These are phyloP conservation scores for Sericinus montela DNA, from an alignment of 2,888 invertebrate species.

Conservation along the genomic window DNA sequence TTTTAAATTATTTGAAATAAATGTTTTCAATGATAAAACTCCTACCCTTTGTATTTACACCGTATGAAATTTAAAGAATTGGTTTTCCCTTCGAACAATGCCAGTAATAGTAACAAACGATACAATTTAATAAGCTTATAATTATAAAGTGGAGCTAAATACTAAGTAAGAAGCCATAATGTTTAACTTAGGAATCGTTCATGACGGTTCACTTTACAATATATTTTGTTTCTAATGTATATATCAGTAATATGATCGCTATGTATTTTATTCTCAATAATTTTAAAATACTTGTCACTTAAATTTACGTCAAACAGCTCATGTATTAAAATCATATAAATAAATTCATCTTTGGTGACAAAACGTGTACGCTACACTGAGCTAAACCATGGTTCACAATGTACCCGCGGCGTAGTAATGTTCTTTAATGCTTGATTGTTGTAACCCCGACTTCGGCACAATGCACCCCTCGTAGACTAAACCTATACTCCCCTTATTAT, in stretches of 20 bases:
- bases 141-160: slow-evolving; percentile 14
- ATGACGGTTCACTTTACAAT: background rate
- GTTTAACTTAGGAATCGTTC: background rate
- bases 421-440: slow-evolving; percentile 54
- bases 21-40: no score
- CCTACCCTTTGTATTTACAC: no score
- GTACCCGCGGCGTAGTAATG: slow-evolving; percentile 44
- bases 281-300: slow-evolving; percentile 39
- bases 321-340: slow-evolving; percentile 55
- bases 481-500: slow-evolving; percentile 65
- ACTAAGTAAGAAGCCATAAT: slow-evolving; percentile 12
- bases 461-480: slow-evolving; percentile 41
- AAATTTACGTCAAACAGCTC: slow-evolving; percentile 47
- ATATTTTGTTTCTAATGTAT: no score
- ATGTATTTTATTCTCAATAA: no score
- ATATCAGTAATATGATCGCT: no score
- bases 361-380: slow-evolving; percentile 57
- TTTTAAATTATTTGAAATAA: no score
- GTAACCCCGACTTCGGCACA: slow-evolving; percentile 48
- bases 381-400: slow-evolving; percentile 58
- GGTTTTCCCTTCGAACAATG: no score
- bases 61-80: no score
- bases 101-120: slow-evolving; percentile 10
- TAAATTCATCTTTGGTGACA: slow-evolving; percentile 48
- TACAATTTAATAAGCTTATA: slow-evolving; percentile 15